These are phyloP conservation scores for Chrysomallon squamiferum DNA, from an alignment of 1,140 invertebrate genomes.

Conservation along the genomic window DNA sequence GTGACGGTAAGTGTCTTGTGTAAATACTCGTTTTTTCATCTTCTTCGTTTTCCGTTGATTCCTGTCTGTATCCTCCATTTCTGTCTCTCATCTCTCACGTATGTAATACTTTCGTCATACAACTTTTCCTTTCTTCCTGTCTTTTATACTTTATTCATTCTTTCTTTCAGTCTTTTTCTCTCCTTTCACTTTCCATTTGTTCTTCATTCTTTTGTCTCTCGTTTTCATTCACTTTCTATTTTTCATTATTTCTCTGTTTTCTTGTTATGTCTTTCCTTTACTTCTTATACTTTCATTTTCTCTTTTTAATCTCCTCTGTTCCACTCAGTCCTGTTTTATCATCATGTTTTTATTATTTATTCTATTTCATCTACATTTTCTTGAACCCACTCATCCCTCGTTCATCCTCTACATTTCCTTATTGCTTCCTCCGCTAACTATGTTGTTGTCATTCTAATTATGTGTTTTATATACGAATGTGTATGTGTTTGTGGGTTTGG, in stretches of 20 bases:
- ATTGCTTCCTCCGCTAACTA: no score
- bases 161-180: no score
- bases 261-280: not conserved
- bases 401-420: not conserved
- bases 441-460: no score
- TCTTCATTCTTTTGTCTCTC: not conserved
- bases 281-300: not conserved
- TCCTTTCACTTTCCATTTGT: no score
- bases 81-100: no score
- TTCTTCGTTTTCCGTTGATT: not conserved
- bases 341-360: not conserved
- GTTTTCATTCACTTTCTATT: not conserved
- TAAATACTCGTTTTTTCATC: not conserved
- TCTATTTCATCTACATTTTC: not conserved
- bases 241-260: not conserved
- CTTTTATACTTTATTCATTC: no score
- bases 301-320: not conserved
- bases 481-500: no score
- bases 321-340: not conserved
- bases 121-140: no score
- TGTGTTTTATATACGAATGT: no score
- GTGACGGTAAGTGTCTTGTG: not conserved
- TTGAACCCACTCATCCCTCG: not conserved
- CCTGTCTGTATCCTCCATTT: no score
- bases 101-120: no score